Percentiles rank a stretch among this genome's conserved stretches.
These are phyloP conservation scores for Lycaon pictus DNA, from an alignment of 2,113 vertebrate genomes.

Conservation along the genomic window DNA sequence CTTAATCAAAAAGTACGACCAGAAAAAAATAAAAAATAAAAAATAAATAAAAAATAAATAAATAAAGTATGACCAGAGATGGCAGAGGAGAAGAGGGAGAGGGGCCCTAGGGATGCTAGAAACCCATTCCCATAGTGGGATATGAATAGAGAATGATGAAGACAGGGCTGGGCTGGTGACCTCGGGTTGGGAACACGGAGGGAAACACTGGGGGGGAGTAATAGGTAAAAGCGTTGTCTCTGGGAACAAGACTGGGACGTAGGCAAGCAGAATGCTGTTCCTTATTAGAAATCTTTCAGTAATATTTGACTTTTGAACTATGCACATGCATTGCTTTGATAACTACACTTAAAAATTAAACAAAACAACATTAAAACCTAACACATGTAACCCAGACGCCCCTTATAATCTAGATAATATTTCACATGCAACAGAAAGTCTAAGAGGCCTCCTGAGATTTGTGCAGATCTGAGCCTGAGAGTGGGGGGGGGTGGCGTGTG, in stretches of 20 bases:
- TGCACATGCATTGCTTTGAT: neutral
- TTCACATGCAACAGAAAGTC: constrained; percentile 27
- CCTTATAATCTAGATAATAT: neutral
- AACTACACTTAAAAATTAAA: constrained; percentile 42
- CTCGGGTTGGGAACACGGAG: neutral
- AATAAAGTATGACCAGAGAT: neutral
- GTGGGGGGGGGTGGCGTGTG: neutral
- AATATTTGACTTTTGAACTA: neutral
- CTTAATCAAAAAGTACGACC: neutral
- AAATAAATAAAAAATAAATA: no score
- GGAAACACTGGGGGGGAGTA: neutral
- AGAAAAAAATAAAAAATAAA: no score
- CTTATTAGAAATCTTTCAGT: neutral
- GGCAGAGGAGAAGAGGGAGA: no score
- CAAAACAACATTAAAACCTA: constrained; percentile 39
- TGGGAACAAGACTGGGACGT: neutral
- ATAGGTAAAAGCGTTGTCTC: neutral
- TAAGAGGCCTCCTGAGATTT: constrained; percentile 2
- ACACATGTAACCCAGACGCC: neutral
- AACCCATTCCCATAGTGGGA: neutral
- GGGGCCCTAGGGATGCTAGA: neutral
- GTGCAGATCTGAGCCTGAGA: neutral
- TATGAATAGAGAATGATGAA: fast-evolving
- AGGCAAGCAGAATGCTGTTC: neutral
- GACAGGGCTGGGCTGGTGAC: neutral